These are phyloP conservation scores for Drosophila gunungcola DNA, from an alignment of 1,140 invertebrate genomes.

Conservation along the genomic window DNA sequence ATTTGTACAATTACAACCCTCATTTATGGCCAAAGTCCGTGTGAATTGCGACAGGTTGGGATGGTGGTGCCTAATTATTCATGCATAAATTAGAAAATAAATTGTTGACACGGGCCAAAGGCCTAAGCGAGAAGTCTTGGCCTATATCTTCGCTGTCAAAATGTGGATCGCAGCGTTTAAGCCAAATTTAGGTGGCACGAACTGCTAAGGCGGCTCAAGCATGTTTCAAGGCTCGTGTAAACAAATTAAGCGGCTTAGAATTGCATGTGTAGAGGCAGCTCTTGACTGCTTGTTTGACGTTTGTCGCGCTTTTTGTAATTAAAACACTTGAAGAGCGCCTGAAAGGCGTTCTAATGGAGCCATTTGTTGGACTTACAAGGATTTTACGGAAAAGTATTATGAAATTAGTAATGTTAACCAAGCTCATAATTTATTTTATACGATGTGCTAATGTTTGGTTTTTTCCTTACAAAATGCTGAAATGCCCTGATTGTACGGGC, in stretches of 20 bases:
- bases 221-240: constrained; percentile 28
- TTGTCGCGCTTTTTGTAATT: constrained; percentile 46
- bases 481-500: not conserved
- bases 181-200: constrained; percentile 41
- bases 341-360: constrained; percentile 29
- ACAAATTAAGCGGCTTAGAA: constrained; percentile 59
- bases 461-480: not conserved
- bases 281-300: constrained; percentile 38
- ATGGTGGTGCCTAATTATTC: constrained; percentile 43
- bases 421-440: constrained; percentile 5
- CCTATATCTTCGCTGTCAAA: constrained; percentile 31
- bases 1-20: constrained; percentile 38
- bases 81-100: constrained; percentile 59
- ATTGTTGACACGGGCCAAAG: constrained; percentile 40
- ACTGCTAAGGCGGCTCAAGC: constrained; percentile 31
- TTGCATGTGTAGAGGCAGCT: constrained; percentile 21
- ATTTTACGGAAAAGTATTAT: not conserved
- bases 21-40: constrained; percentile 25
- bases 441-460: not conserved
- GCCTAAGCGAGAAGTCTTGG: constrained; percentile 9
- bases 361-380: constrained; percentile 23
- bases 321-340: constrained; percentile 38
- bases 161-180: constrained; percentile 50
- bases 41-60: constrained; percentile 30
- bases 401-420: not conserved